Evolutionary conservation across 2,113 vertebrate genomes (phyloP).

Genomic region (Lepisosteus osseus): DNA sequence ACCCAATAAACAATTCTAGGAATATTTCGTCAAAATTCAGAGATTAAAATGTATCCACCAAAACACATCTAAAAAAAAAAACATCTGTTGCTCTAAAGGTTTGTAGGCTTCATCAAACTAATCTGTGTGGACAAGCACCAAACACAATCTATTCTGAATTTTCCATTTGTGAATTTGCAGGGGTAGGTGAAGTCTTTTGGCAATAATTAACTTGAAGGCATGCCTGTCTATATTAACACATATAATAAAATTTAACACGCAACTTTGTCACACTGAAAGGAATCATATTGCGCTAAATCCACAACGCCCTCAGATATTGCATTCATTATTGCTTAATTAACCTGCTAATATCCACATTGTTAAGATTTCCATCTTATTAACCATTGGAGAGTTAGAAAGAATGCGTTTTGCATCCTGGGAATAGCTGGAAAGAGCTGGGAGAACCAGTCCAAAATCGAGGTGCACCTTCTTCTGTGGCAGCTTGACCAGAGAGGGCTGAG

Average conservation of each 20-base stretch:
- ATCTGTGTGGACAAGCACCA: conserved; percentile 46
- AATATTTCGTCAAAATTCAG: conserved; percentile 49
- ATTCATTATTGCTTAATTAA: conserved; percentile 82
- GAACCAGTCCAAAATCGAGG: too few relatives aligned
- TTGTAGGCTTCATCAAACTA: conserved; percentile 58
- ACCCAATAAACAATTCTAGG: background rate
- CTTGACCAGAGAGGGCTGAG: background rate
- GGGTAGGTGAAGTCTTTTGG: conserved; percentile 63
- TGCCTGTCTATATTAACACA: conserved; percentile 64
- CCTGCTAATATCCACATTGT: conserved; percentile 75
- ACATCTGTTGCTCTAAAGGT: conserved; percentile 54
- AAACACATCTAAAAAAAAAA: conserved; percentile 11
- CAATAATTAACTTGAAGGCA: conserved; percentile 71
- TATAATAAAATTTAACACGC: conserved; percentile 76
- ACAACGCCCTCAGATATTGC: conserved; percentile 66
- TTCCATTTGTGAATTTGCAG: conserved; percentile 53
- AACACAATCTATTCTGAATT: conserved; percentile 56
- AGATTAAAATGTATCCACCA: conserved; percentile 45
- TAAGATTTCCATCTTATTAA: conserved; percentile 52
- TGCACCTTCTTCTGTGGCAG: too few relatives aligned
- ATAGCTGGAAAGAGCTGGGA: too few relatives aligned
- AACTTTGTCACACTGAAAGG: conserved; percentile 57
- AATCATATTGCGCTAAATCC: conserved; percentile 67
- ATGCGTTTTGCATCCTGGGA: conserved; percentile 11
- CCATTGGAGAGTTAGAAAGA: conserved; percentile 56